phyloP scores from a whole-genome alignment of 2,888 invertebrate genomes.

The Hoplodrina blanda region DNA sequence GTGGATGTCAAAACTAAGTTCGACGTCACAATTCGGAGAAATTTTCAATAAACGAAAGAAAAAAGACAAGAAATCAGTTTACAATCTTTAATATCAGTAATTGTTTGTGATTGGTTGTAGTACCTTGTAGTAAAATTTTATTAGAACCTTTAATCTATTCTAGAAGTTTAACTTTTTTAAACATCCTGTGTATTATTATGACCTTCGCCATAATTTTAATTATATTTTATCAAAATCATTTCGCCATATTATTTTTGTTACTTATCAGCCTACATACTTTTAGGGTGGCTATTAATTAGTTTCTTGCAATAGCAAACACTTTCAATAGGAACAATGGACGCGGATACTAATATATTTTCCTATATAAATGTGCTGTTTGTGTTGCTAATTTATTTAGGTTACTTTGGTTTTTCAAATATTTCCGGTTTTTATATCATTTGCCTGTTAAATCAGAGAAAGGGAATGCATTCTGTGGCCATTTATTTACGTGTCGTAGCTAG shows the following conservation, averaged over 20 bases:
- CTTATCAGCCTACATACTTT: conserved; percentile 7
- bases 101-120: too few species aligned
- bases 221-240: conserved; percentile 31
- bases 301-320: conserved; percentile 5
- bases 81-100: background rate
- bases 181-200: conserved; percentile 2
- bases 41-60: too few species aligned
- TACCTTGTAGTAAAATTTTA: too few species aligned
- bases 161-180: background rate
- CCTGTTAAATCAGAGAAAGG: conserved; percentile 13
- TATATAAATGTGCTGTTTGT: conserved; percentile 3
- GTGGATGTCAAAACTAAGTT: too few species aligned
- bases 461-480: conserved; percentile 18
- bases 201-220: conserved; percentile 40
- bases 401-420: conserved; percentile 19
- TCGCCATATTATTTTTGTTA: conserved; percentile 34
- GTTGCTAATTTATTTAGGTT: conserved; percentile 9
- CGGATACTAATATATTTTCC: conserved; percentile 23
- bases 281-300: conserved; percentile 35
- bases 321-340: conserved; percentile 21
- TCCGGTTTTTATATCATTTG: conserved; percentile 15
- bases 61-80: background rate
- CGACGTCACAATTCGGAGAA: too few species aligned
- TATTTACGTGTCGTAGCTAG: background rate
- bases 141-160: background rate